Evolutionary conservation across 2,888 invertebrate species (phyloP), one percentile per base, ranked within the genome.

Genomic region (Eupelmus urozonus): DNA sequence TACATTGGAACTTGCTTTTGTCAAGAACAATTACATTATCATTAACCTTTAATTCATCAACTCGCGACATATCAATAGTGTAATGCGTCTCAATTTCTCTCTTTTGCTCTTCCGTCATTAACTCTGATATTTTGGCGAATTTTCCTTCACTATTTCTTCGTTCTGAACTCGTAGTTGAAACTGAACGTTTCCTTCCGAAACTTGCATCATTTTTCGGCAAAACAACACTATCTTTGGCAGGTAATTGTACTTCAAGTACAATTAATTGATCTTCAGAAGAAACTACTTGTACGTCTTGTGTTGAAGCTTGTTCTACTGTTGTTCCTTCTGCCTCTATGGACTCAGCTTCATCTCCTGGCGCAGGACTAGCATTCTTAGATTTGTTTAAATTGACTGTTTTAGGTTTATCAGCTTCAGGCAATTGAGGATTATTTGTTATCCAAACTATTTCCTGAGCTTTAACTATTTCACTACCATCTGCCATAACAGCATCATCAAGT

Each of bases 31-130:
- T 81, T 20, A 87, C 67, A 34, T 86, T 84, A 1, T 80, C 77
- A 0, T 80, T 65, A 3, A 88, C 86, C 51, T 82, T 59, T 25
- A 76, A 74, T 2, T 82, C 82, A 29, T 88, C 78, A 0, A 87
- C 84, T 0, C 79, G 78, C 0, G 84, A 82, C 87, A 86, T 86
- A 29, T 88, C 83, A 2, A 85, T 81, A 0, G 25, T 80, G 60
- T 87, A 88, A 59, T 78, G 83, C 20, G 80, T 83, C 60, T 88
- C 88, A 13, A 88, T 87, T 0, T 79, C 73, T 34, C 78, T 66
- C 66, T 87, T 87, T 18, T 88, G 85, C 67, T 88, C 85, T 0
- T 84, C 81, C 29, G 82, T 87, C 18, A 88, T 87, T 16, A 88
- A 80, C 71, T 87, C 85, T 1, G 87, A 84, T 23, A 88, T 82